Conservation (phyloP, 2,888 invertebrate species). For the Platycnemis pennipes region DNA sequence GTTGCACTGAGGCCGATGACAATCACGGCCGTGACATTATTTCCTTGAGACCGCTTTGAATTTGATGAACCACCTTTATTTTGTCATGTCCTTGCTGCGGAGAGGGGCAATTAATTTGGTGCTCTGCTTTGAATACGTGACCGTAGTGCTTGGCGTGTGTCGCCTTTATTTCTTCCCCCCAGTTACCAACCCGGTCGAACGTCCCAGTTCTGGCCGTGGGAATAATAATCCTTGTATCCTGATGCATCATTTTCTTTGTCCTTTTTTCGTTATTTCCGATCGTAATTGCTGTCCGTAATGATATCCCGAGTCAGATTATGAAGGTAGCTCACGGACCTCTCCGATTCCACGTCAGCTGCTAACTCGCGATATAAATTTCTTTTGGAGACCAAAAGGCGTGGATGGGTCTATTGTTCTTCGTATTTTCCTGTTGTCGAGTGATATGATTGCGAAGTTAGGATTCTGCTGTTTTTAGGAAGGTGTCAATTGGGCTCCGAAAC, state of each 20-base stretch:
- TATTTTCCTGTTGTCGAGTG: background rate
- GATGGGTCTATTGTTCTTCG: background rate
- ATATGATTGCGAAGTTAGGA: too few species aligned
- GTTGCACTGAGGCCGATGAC: background rate
- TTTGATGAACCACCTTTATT: background rate
- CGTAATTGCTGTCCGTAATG: background rate
- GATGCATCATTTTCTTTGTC: too few species aligned
- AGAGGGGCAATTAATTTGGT: background rate
- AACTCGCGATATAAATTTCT: too few species aligned
- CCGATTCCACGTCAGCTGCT: too few species aligned
- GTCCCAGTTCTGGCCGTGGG: background rate
- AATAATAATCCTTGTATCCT: background rate
- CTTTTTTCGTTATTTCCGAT: too few species aligned
- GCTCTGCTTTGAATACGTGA: background rate
- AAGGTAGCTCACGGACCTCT: background rate
- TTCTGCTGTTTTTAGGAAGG: background rate
- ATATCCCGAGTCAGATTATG: background rate
- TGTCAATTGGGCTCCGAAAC: too few species aligned
- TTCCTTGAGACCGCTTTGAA: background rate
- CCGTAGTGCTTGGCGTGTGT: background rate
- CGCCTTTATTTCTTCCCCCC: background rate
- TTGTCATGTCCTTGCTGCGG: background rate
- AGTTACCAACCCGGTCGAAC: background rate
- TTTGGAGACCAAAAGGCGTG: background rate
- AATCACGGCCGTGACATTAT: background rate